Evolutionary conservation across 2,113 vertebrate genomes (phyloP), one percentile per base, ranked within the genome.

Genomic region (Amazona vittata): DNA sequence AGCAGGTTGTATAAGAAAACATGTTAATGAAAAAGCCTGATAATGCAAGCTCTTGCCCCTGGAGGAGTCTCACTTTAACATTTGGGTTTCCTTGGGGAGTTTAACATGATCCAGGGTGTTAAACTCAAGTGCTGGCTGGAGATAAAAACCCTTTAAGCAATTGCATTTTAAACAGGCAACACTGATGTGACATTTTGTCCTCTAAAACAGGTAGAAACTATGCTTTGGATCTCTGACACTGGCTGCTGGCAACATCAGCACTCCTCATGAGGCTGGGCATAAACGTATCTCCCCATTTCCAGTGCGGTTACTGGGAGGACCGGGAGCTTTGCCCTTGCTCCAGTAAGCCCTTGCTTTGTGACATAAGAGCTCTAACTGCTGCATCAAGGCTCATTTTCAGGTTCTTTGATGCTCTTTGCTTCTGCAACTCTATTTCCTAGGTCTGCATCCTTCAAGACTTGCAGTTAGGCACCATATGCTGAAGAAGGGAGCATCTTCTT

Each of bases 1-100:
- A 71, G 41, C 47, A 75, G 64, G 33, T 53, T 82, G 91, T 68
- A 46, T 75, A 74, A 90, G 59, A 62, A 90, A 94, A 8, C 37
- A 37, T 11, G 88, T 96, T 96, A 92, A 96, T 96, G 87, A 83
- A 81, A 92, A 93, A 22, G 60, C 9, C 2, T 52, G 53, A 90
- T 96, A 92, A 95, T 95, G 82, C 74, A 89, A 93, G 75, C 64
- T 83, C n/a, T 22, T 39, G 31, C 39, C 90, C 50, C 82, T 71
- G 25, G 87, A 93, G 85, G 60, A 90, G 90, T 64, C 49, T 9
- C 25, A 50, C 64, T 75, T 95, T 39, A 88, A 74, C 37, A 19
- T 83, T 79, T 87, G 37, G 49, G 83, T 93, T 93, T 95, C 68
- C 10, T 78, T 68, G 83, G 68, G 76, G 85, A 75, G 78, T 41